Base-by-base conservation (phyloP, 2,113 vertebrate genomes). In the Sinocyclocheilus anshuiensis region DNA sequence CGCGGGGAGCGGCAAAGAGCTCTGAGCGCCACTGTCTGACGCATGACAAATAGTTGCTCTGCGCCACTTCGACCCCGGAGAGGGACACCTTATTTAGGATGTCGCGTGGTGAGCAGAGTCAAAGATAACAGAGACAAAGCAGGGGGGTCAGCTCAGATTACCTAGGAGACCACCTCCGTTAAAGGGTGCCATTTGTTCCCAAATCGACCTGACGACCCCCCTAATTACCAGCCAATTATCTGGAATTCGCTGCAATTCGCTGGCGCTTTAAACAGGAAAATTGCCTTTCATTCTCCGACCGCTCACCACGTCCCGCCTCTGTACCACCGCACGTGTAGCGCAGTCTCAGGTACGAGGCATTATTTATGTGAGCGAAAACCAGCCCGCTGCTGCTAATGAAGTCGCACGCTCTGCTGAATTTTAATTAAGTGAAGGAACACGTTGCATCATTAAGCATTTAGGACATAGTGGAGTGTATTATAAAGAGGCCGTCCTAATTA, bases 221-320 rank as follows among this genome's bases (percentile, higher is more conserved):
- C 94, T 96, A 97, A 97, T 96, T 95, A 96, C 95, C 91, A 94
- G 93, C 95, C 96, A 97, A 97, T 97, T 97, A 96, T 93, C 95
- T 95, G 88, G 92, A 94, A 95, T 94, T 94, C 92, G 90, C 91
- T 92, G 67, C 26, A 91, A 89, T 92, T 95, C 93, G 90, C 93
- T 89, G 89, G 88, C 82, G 76, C 90, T 89, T 93, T 92, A 91
- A 86, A 92, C 91, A 90, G 87, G 92, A 84, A 93, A 94, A 95
- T 93, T 92, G 92, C 90, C 87, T 92, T 74, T 85, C 84, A 85
- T 59, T 83, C 86, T 57, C 77, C 67, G 65, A 65, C 16, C 72
- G 67, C 77, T 24, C 80, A 67, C 78, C 42, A 16, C 13, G n/a
- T 61, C 57, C 39, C 78, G 77, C 87, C 85, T 82, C 85, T 55